Percentiles rank a stretch among this genome's conserved stretches.
Conservation (phyloP, 2,797 vertebrate genomes). For the Urosaurus nigricauda region DNA sequence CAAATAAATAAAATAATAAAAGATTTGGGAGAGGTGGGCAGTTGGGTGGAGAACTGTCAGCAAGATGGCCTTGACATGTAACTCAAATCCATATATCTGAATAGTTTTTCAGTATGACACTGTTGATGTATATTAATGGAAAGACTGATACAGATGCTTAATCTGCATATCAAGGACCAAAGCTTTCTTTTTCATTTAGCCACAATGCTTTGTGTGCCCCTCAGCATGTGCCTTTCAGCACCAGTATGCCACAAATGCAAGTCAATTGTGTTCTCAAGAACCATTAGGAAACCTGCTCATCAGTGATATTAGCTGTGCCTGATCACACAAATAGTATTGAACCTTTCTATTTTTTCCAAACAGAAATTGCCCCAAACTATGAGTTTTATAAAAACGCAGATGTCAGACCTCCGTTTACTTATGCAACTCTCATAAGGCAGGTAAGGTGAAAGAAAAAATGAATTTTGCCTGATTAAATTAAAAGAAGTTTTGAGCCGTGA, state of each 20-base stretch:
- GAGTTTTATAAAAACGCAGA: constrained; percentile 99
- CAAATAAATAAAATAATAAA: not conserved
- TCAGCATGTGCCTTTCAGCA: constrained; percentile 62
- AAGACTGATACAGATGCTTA: constrained; percentile 53
- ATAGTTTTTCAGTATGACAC: constrained; percentile 46
- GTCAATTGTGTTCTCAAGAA: constrained; percentile 55
- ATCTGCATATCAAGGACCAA: constrained; percentile 42
- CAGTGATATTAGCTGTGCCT: constrained; percentile 45
- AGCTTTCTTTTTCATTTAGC: constrained; percentile 64
- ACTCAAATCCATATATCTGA: constrained; percentile 50
- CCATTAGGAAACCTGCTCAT: constrained; percentile 35
- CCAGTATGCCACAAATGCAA: constrained; percentile 60
- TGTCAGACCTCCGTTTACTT: constrained; percentile 99
- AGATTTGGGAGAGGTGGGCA: constrained; percentile 28
- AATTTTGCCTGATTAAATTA: constrained; percentile 93
- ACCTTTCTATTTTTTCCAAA: constrained; percentile 82
- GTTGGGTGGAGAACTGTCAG: constrained; percentile 34
- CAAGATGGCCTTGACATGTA: not conserved
- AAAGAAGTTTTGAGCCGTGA: constrained; percentile 88
- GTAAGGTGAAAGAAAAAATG: constrained; percentile 93
- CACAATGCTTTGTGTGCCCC: constrained; percentile 49
- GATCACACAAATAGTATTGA: constrained; percentile 65
- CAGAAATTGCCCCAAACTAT: constrained; percentile 99
- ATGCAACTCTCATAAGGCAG: constrained; percentile 99
- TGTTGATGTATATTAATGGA: constrained; percentile 31